Percentiles rank a stretch among this genome's conserved stretches.
Conservation (phyloP, 2,113 vertebrate genomes). For the Brachyhypopomus gauderio region DNA sequence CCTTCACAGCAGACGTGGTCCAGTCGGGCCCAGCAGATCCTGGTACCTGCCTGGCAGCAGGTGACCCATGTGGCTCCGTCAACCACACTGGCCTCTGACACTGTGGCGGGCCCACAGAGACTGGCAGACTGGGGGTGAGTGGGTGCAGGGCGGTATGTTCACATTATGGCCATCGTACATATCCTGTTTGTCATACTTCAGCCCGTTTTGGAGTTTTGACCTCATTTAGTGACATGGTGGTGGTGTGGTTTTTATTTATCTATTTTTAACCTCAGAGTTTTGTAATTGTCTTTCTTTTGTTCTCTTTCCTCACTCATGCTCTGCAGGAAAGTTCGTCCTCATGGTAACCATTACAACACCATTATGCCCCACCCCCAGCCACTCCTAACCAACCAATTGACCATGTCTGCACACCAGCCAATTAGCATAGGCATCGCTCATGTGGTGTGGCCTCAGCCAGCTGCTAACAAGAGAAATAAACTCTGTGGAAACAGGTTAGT, state of each 20-base stretch:
- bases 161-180: not conserved
- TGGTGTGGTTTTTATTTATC: not conserved
- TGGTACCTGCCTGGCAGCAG: constrained; percentile 95
- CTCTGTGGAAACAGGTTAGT: constrained; percentile 88
- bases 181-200: too few species aligned
- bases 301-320: constrained; percentile 43
- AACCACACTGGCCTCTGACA: constrained; percentile 84
- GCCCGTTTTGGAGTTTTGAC: not conserved
- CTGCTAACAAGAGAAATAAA: constrained; percentile 89
- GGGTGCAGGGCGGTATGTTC: not conserved
- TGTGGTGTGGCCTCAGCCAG: constrained; percentile 94
- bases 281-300: constrained; percentile 46
- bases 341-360: constrained; percentile 92
- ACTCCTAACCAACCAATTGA: constrained; percentile 94
- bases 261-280: not conserved
- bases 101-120: constrained; percentile 90
- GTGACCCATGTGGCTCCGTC: constrained; percentile 83
- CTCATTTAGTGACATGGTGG: constrained; percentile 12
- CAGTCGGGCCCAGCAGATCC: constrained; percentile 88
- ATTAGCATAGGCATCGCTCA: constrained; percentile 98
- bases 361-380: constrained; percentile 91
- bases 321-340: constrained; percentile 90
- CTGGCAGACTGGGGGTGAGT: constrained; percentile 96
- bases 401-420: constrained; percentile 93
- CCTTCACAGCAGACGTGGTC: constrained; percentile 84